Evolutionary conservation across 2,797 vertebrate genomes (phyloP).

Genomic region (Pseudotriccus pelzelni): DNA sequence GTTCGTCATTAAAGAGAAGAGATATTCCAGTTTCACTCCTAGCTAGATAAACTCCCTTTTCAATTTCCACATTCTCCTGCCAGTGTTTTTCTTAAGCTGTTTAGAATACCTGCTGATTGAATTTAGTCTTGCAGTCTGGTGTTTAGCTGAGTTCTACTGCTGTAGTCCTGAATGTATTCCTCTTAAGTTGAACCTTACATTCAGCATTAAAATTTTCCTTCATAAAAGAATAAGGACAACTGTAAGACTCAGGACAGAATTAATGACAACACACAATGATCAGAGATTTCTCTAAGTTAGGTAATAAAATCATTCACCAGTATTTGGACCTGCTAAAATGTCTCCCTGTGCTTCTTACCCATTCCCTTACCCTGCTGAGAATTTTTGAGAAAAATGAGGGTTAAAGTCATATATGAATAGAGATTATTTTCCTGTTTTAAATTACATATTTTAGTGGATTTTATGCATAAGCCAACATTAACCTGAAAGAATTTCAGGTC

Average conservation of each 20-base stretch:
- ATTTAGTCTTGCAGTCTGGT: not conserved
- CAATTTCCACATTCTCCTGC: not conserved
- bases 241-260: not conserved
- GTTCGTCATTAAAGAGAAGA: not conserved
- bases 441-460: not conserved
- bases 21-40: not conserved
- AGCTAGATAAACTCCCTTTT: not conserved
- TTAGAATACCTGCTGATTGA: not conserved
- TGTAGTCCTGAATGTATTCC: not conserved
- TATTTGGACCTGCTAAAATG: not conserved
- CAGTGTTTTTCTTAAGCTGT: not conserved
- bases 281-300: not conserved
- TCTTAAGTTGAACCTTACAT: not conserved
- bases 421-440: not conserved
- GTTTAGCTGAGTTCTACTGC: not conserved
- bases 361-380: accelerated
- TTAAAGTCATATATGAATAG: not conserved
- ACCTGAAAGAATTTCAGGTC: no score
- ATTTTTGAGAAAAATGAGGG: not conserved
- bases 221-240: not conserved
- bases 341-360: not conserved
- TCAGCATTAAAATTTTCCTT: not conserved
- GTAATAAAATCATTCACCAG: not conserved
- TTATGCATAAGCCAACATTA: no score
- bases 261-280: not conserved